Conservation (phyloP, 2,113 vertebrate genomes). For the Pitta sordida region DNA sequence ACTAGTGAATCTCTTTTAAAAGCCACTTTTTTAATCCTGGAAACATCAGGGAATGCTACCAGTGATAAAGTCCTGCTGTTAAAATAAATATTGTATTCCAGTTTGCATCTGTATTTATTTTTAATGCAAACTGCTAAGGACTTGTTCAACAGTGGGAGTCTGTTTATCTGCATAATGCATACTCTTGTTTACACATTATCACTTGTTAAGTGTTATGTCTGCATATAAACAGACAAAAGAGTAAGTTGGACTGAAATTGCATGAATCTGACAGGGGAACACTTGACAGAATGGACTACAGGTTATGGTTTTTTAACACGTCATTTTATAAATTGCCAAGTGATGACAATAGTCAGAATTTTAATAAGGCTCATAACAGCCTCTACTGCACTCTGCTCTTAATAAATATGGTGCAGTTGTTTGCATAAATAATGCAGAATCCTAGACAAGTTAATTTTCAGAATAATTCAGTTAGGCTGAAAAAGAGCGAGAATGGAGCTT, state of each 20-base stretch:
- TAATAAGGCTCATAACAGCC: background rate
- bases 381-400: conserved; percentile 10
- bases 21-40: conserved; percentile 50
- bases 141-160: conserved; percentile 50
- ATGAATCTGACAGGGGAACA: background rate
- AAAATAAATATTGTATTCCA: conserved; percentile 62
- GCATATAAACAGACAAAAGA: conserved; percentile 38
- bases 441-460: background rate
- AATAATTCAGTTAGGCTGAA: background rate
- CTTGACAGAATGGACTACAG: background rate
- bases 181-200: conserved; percentile 60
- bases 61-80: conserved; percentile 59
- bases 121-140: conserved; percentile 54
- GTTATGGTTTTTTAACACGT: conserved; percentile 2
- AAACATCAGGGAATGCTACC: conserved; percentile 46
- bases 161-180: conserved; percentile 63
- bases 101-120: conserved; percentile 61
- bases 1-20: conserved; percentile 58
- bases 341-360: conserved; percentile 26
- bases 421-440: background rate
- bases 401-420: background rate
- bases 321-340: conserved; percentile 42
- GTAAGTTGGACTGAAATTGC: background rate
- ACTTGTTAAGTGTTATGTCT: conserved; percentile 42
- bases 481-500: background rate